These are phyloP conservation scores for Passer montanus DNA, from an alignment of 2,113 vertebrate species.

Conservation along the genomic window DNA sequence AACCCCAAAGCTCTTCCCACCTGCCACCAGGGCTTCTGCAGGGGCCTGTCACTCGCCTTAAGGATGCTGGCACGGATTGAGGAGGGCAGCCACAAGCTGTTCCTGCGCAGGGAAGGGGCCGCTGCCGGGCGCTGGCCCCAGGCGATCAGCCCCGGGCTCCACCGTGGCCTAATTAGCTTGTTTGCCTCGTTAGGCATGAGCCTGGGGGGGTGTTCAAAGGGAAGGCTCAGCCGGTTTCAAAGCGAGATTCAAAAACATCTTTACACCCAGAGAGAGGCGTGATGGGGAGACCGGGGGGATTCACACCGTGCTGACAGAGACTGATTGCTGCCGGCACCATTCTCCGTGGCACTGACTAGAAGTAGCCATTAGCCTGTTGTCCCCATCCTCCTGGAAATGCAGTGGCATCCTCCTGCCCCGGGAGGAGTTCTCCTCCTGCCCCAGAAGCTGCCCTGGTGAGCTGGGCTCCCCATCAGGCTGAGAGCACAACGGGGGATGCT, in stretches of 20 bases:
- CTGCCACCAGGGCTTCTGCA: rapidly evolving
- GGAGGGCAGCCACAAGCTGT: constrained; percentile 39
- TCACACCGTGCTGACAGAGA: neutral
- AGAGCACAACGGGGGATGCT: neutral
- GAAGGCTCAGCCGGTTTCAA: constrained; percentile 38
- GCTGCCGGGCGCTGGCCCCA: neutral
- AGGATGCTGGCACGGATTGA: neutral
- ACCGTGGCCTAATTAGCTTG: constrained; percentile 41
- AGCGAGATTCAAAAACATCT: constrained; percentile 14
- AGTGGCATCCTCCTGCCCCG: neutral
- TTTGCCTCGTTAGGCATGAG: constrained; percentile 32
- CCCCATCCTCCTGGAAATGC: neutral
- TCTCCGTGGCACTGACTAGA: neutral
- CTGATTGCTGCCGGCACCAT: neutral
- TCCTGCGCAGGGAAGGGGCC: neutral
- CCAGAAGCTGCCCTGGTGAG: neutral
- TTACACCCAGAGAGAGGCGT: neutral
- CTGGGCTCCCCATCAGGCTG: neutral
- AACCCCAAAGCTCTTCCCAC: neutral
- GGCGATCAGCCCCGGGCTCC: constrained; percentile 28
- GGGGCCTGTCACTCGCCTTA: neutral
- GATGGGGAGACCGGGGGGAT: neutral
- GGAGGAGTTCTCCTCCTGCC: neutral
- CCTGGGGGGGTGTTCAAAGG: constrained; percentile 29
- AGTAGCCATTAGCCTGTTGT: neutral